phyloP scores from a whole-genome alignment of 2,888 invertebrate genomes.

The Cheilosia soror region DNA sequence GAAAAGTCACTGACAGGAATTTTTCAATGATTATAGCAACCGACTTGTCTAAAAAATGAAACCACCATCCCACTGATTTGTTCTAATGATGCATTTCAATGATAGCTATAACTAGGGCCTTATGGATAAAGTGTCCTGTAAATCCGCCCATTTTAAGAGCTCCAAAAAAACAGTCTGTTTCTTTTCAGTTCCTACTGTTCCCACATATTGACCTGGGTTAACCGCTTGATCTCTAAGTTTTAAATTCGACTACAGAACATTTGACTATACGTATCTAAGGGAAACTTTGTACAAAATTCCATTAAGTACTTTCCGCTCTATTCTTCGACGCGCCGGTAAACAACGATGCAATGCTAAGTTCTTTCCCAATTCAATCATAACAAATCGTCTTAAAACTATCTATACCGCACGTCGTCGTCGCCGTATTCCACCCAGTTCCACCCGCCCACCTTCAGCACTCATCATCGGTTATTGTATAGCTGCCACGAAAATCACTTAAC shows the following conservation, averaged over 20 bases:
- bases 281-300: background rate
- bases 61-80: too few relatives aligned
- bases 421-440: background rate
- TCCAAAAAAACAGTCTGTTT: too few relatives aligned
- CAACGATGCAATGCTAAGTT: background rate
- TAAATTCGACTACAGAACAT: background rate
- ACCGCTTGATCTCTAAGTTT: background rate
- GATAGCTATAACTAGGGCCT: too few relatives aligned
- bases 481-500: slow-evolving; percentile 83
- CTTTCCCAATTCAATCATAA: slow-evolving; percentile 23
- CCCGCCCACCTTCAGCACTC: slow-evolving; percentile 79
- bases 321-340: background rate
- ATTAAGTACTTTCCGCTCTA: background rate
- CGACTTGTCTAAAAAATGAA: too few relatives aligned
- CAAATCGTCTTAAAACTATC: slow-evolving; percentile 9
- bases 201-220: background rate
- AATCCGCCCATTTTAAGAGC: too few relatives aligned
- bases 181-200: too few relatives aligned
- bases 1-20: too few relatives aligned
- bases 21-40: too few relatives aligned
- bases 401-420: background rate
- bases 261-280: too few relatives aligned
- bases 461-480: slow-evolving; percentile 83
- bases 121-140: too few relatives aligned
- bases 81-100: too few relatives aligned